Percentiles rank a stretch among this genome's conserved stretches.
Conservation (phyloP, 2,797 vertebrate genomes). For the Oceanodroma leucorhoa region DNA sequence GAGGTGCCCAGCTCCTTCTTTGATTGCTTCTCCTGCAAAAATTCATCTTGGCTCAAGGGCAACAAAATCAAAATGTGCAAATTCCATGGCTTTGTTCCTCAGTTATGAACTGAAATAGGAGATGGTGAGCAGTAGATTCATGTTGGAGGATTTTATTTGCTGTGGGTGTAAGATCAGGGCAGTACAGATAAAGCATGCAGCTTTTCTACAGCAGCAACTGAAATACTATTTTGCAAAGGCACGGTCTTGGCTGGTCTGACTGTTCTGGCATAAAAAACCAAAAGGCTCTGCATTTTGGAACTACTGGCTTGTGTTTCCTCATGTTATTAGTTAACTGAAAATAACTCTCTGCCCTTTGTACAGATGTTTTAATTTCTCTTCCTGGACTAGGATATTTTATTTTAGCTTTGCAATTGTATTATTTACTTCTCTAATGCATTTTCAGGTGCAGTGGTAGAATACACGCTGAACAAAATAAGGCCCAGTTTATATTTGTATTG, state of each 20-base stretch:
- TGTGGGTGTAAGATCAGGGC: not conserved
- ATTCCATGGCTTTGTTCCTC: not conserved
- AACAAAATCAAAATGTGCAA: not conserved
- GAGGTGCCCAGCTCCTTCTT: not conserved
- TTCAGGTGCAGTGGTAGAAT: not conserved
- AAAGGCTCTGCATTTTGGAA: not conserved
- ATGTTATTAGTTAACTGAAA: not conserved
- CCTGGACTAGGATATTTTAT: not conserved
- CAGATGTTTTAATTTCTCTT: not conserved
- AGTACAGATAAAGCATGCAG: not conserved
- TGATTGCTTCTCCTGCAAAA: not conserved
- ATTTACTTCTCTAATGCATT: not conserved
- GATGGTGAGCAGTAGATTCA: not conserved
- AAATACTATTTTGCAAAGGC: not conserved
- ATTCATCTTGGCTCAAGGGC: not conserved
- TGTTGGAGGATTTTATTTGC: not conserved
- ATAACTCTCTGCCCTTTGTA: not conserved
- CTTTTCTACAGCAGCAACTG: not conserved
- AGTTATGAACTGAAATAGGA: not conserved
- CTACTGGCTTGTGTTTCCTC: not conserved
- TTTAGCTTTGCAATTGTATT: not conserved
- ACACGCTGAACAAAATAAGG: not conserved
- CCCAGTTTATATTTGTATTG: not conserved
- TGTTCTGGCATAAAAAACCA: not conserved
- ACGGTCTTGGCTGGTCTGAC: not conserved